Percentiles rank a stretch among this genome's conserved stretches.
These are phyloP conservation scores for Arctia plantaginis DNA, from an alignment of 2,888 invertebrate species.

Conservation along the genomic window DNA sequence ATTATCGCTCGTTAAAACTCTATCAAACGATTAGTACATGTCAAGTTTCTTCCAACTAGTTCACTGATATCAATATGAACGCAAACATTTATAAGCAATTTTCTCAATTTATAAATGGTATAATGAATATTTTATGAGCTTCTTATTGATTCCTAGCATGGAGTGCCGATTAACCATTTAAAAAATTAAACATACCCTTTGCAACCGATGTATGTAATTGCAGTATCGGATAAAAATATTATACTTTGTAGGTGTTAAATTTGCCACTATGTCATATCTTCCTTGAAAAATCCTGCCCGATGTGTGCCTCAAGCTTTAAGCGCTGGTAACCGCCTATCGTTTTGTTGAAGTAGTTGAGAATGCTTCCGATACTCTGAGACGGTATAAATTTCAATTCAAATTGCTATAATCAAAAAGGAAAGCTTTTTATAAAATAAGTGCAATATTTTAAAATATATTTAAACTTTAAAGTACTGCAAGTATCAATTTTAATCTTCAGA, in stretches of 20 bases:
- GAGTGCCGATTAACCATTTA: slow-evolving; percentile 14
- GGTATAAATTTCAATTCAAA: no score
- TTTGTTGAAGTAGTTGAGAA: no score
- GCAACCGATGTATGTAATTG: slow-evolving; percentile 3
- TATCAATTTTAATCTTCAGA: no score
- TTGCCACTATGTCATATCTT: not conserved
- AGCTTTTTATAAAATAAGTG: no score
- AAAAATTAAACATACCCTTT: slow-evolving; percentile 22
- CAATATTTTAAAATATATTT: no score
- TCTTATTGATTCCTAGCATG: slow-evolving; percentile 21
- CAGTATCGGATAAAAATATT: not conserved
- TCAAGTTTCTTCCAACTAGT: slow-evolving; percentile 11
- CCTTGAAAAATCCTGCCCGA: no score
- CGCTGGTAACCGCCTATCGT: no score
- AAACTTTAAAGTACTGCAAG: no score
- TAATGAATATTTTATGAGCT: slow-evolving; percentile 16
- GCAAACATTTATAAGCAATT: slow-evolving; percentile 19
- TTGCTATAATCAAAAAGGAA: no score
- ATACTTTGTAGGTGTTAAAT: not conserved
- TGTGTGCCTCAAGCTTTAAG: no score
- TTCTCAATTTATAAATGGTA: slow-evolving; percentile 13
- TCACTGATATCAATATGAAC: slow-evolving; percentile 16
- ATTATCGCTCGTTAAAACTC: slow-evolving; percentile 11
- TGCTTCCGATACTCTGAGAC: no score
- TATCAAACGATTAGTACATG: slow-evolving; percentile 11